Conservation (phyloP, 2,797 vertebrate species). For the Fistularia commersonii region DNA sequence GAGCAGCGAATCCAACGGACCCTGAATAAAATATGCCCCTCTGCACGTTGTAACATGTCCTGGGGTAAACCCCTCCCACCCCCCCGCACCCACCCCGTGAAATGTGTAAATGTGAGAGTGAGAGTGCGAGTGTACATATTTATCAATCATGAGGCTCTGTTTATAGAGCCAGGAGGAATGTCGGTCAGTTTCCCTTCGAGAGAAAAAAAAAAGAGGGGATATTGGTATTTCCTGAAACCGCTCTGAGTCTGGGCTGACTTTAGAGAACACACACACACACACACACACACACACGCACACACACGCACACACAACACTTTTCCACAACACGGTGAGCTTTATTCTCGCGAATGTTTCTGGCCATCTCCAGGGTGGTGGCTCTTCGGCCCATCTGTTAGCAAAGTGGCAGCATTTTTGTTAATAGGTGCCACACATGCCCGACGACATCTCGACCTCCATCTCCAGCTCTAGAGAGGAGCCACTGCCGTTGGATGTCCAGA, state of each 20-base stretch:
- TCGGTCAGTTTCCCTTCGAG: constrained; percentile 48
- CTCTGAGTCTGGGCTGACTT: constrained; percentile 25
- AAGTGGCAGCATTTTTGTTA: background rate
- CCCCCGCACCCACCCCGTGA: constrained; percentile 5
- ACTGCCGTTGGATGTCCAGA: background rate
- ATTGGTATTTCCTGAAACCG: constrained; percentile 65
- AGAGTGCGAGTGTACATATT: constrained; percentile 10
- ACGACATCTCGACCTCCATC: background rate
- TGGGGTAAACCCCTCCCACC: constrained; percentile 9
- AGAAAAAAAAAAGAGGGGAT: constrained; percentile 28
- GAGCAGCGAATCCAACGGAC: too few species aligned
- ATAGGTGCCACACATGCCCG: background rate
- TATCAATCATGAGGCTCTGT: constrained; percentile 46
- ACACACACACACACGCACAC: constrained; percentile 4
- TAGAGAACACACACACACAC: background rate
- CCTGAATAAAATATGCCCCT: too few species aligned
- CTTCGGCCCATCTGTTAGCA: background rate
- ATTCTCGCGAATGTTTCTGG: background rate
- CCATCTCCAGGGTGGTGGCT: background rate
- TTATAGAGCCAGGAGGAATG: constrained; percentile 61
- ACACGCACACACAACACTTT: background rate
- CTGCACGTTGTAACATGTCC: too few species aligned
- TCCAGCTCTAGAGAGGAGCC: background rate
- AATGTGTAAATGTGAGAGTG: constrained; percentile 1
- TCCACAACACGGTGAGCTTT: background rate